Evolutionary conservation across 2,797 vertebrate genomes (phyloP), one percentile per base, ranked within the genome.

Genomic region (Parambassis ranga): DNA sequence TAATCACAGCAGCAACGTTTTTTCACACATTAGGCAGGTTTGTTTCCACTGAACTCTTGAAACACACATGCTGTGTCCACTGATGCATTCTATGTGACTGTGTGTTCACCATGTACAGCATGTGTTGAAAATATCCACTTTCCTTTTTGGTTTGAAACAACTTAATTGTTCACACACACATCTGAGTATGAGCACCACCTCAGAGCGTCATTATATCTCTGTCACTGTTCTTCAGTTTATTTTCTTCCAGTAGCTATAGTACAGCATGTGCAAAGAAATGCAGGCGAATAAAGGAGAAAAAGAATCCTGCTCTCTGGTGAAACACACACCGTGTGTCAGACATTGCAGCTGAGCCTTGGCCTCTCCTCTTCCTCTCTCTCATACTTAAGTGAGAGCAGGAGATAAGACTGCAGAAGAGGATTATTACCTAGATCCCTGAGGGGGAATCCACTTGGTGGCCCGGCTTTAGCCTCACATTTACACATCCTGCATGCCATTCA

Each of bases 381-480:
- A 46, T 65, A 42, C 56, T 60, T 75, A 65, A 68, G 48, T 81
- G 67, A 68, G 63, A 61, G 48, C 39, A 26, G 11, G 41, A 78
- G 76, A 86, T 87, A 80, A 80, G 57, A 43, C 68, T 53, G 63
- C 49, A 28, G 68, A 71, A 69, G 62, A 77, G 81, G 73, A 87
- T 84, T 87, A 86, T 83, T 81, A 81, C 70, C 70, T 81, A 28
- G 22, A 83, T 85, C 80, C 82, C 75, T 47, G 19, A 57, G 58
- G 65, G 30, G 49, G 57, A 82, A 85, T 84, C 58, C 75, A 74
- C 57, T 73, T 23, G 49, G n/a, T 58, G 70, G 44, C 61, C 55
- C 10, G 26, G 41, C 49, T 77, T 74, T 70, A 62, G 41, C 75
- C 57, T 58, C 7, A 1, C 73, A 66, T 68, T 73, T 43, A 59